Percentiles rank a stretch among this genome's conserved stretches.
These are phyloP conservation scores for Gouania willdenowi DNA, from an alignment of 2,797 vertebrate species.

Conservation along the genomic window DNA sequence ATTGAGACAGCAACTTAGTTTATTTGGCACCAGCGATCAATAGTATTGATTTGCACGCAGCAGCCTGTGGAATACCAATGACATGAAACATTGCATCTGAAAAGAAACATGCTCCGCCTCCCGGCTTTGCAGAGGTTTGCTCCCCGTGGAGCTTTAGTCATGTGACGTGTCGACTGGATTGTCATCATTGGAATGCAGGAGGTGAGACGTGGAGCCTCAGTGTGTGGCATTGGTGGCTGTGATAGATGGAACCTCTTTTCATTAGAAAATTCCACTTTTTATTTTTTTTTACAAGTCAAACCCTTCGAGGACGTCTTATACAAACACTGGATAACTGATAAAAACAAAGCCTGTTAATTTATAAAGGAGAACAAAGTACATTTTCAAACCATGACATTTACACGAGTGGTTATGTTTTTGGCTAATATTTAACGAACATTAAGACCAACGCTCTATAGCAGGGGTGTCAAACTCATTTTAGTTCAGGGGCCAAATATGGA, in stretches of 20 bases:
- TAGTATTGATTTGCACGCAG: conserved; percentile 64
- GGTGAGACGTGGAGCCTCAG: conserved; percentile 1
- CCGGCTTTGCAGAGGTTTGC: conserved; percentile 14
- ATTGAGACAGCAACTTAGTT: conserved; percentile 77
- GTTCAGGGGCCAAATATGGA: no score
- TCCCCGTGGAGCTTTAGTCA: not conserved
- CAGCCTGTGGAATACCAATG: conserved; percentile 68
- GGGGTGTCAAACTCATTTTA: no score
- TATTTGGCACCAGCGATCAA: conserved; percentile 66
- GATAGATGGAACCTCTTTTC: conserved; percentile 4
- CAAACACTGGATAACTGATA: no score
- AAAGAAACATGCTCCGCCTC: conserved; percentile 39
- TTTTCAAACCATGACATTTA: no score
- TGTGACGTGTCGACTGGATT: conserved; percentile 3
- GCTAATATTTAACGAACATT: no score
- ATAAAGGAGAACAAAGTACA: no score
- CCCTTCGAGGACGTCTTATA: no score
- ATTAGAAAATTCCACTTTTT: conserved; percentile 1
- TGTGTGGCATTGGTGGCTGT: not conserved
- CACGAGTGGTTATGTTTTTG: no score
- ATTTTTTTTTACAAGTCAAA: conserved; percentile 2
- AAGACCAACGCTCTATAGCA: no score
- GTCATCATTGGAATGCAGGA: conserved; percentile 15
- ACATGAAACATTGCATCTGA: conserved; percentile 54
- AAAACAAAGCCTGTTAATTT: no score